These are phyloP conservation scores for Trichonephila clavipes DNA, from an alignment of 1,140 invertebrate species.

Conservation along the genomic window DNA sequence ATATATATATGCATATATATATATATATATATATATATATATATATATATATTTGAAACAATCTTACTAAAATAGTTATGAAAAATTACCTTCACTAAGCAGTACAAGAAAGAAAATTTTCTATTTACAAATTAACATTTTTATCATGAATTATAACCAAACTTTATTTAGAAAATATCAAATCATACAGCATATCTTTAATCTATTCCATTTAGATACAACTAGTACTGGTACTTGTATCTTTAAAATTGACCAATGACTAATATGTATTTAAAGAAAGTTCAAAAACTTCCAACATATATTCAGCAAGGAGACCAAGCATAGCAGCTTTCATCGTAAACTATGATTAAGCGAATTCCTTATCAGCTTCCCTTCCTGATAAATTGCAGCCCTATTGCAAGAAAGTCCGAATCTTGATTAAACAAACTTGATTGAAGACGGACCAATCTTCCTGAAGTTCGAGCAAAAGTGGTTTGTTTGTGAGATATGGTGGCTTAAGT, in stretches of 20 bases:
- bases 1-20: too few species aligned
- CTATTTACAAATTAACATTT: too few species aligned
- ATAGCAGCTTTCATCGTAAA: conserved; percentile 34
- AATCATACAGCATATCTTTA: too few species aligned
- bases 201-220: too few species aligned
- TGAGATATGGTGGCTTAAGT: conserved; percentile 18
- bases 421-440: conserved; percentile 64
- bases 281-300: conserved; percentile 17
- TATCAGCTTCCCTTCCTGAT: conserved; percentile 48
- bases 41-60: too few species aligned
- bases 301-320: not conserved
- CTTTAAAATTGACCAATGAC: conserved; percentile 4
- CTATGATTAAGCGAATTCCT: conserved; percentile 57
- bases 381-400: conserved; percentile 63
- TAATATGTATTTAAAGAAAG: not conserved
- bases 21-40: too few species aligned
- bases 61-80: too few species aligned
- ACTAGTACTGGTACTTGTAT: not conserved
- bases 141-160: too few species aligned
- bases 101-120: too few species aligned
- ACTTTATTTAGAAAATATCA: too few species aligned
- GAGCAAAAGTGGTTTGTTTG: not conserved
- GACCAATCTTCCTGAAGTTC: conserved; percentile 21
- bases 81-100: too few species aligned
- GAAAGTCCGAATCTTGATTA: conserved; percentile 68